Evolutionary conservation across 2,888 invertebrate species (phyloP), one percentile per base, ranked within the genome.

Genomic region (Metellina segmentata): DNA sequence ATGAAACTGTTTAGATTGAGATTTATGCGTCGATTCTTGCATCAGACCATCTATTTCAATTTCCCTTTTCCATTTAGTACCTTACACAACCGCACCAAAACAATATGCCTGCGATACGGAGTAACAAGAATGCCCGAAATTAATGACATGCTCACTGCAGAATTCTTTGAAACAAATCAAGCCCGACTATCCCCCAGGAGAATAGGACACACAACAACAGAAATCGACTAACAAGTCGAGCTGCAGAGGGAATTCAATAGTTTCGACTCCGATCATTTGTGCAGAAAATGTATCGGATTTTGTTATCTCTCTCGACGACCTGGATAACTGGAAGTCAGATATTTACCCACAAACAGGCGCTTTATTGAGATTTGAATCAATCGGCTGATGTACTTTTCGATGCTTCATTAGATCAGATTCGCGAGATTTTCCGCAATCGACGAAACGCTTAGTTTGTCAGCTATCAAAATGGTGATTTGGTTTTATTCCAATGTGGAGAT

Each of bases 191-290:
- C 34, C 34, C 34, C 34, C 34, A 34, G 34, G 34, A 34, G 34
- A 34, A 34, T 34, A 34, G 34, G 4, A 4, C 34, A 34, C 34
- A 34, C 34, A 16, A 61, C 61, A 61, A 16, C 13, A 61, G 61
- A 61, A 61, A 61, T 61, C 61, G 61, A 61, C 61, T 61, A 61
- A 61, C 61, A 61, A 61, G 8, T 61, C 61, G 13, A 16, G 16
- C 61, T 61, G 61, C 61, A 61, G 61, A 61, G 61, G 61, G 61
- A 61, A 61, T 61, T 61, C 61, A 61, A 61, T 61, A 61, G 61
- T 61, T 61, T 34, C 34, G 34, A 34, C 34, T 34, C 61, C 61
- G 61, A 61, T 61, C 61, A 61, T 61, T 61, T 61, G 61, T 61
- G 61, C 16, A 61, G 61, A 61, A 61, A 61, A 61, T 61, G 61